Percentiles rank a stretch among this genome's conserved stretches.
These are phyloP conservation scores for Porites rus DNA, from an alignment of 92 coral and sea anemone genomes.

Conservation along the genomic window DNA sequence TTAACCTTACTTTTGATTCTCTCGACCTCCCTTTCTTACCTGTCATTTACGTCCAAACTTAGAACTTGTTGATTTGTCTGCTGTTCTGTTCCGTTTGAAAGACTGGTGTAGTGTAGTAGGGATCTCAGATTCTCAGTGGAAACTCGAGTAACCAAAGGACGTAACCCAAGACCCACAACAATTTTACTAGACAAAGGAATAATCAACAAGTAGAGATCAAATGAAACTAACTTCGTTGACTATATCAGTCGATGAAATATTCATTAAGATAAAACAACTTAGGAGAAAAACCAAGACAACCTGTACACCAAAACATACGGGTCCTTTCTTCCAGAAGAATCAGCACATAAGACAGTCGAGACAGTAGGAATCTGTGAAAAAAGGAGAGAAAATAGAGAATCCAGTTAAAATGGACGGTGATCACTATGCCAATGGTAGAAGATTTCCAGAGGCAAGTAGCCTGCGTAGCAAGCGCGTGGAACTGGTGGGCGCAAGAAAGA, in stretches of 20 bases:
- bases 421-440: too few species aligned
- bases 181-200: too few species aligned
- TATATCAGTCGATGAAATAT: conserved; percentile 15
- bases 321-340: background rate
- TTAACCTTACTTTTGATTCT: background rate
- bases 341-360: too few species aligned
- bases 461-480: too few species aligned
- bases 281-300: conserved; percentile 2
- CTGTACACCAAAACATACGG: conserved; percentile 15
- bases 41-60: conserved; percentile 15
- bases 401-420: too few species aligned
- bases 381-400: too few species aligned
- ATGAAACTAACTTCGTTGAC: background rate
- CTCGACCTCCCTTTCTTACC: background rate
- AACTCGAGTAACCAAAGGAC: background rate
- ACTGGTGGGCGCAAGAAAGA: too few species aligned
- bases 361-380: too few species aligned
- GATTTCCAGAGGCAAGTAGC: too few species aligned
- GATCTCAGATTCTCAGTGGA: too few species aligned
- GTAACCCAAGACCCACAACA: background rate
- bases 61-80: background rate
- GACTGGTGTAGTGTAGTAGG: background rate
- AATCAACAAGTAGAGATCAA: background rate
- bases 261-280: background rate
- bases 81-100: background rate